Base-by-base conservation (phyloP, 2,797 vertebrate species). In the Poeciliopsis gracilis region DNA sequence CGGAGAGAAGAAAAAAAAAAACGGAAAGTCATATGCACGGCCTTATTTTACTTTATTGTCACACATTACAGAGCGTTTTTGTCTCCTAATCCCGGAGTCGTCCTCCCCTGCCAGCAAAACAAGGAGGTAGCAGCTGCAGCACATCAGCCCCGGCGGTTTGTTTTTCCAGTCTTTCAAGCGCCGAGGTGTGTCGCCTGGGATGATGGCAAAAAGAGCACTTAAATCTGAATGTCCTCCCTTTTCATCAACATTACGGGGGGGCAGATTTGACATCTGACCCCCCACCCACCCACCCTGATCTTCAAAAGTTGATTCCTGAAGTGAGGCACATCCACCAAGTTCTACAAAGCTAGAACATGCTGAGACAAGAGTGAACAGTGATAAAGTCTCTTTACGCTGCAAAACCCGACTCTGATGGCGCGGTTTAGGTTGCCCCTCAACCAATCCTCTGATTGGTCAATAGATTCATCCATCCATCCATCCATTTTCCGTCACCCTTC, bases 241-340 rank as follows among this genome's bases (percentile, higher is more conserved):
- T 91, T 92, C 84, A 90, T 92, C 89, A 83, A 81, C 86, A 87
- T 93, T 92, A 93, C 90, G 93, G 90, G 91, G 87, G 41, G 9
- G 38, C 41, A 43, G 85, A 79, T 86, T 83, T 84, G 30, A 87
- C 84, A 83, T 86, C 75, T 49, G 66, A 77, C 38, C 41, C 81
- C 81, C 72, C 30, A 0, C 2, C 33, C 33, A 83, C 75, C 77
- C 84, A 5, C 59, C 72, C 80, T 73, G 76, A 70, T 83, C 81
- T 79, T 77, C 77, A 83, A 86, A 90, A 90, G 92, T 88, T 94
- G 90, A 89, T 55, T 87, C 82, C 63, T 67, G 63, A 25, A 67
- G 7, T 36, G 59, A 36, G 15, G 12, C 33, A 20, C 16, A 20
- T 66, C 61, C 33, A 66, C 28, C 30, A 63, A 36, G 30, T 15